phyloP scores from a whole-genome alignment of 2,113 vertebrate species.

The Telmatochromis sp. region DNA sequence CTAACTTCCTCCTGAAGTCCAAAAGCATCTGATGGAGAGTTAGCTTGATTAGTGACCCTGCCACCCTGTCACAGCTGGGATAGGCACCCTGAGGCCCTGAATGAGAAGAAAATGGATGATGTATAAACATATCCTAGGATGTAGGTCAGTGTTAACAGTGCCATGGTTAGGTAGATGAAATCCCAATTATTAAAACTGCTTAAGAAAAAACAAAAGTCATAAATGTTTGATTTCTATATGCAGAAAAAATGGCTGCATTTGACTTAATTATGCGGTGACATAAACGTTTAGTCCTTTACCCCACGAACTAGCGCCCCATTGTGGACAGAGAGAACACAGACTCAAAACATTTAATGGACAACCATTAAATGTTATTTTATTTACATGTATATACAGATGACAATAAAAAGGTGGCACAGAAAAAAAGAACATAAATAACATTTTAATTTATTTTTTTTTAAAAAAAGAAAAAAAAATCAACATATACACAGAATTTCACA shows the following conservation, averaged over 20 bases:
- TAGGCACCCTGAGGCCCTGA: neutral
- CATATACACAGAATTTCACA: conserved; percentile 30
- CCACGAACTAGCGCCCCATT: neutral
- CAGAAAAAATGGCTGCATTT: neutral
- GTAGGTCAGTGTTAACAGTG: neutral
- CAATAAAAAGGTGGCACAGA: neutral
- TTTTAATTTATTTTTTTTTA: neutral
- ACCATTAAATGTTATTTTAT: conserved; percentile 54
- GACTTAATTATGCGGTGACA: neutral
- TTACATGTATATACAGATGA: conserved; percentile 62
- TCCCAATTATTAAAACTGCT: neutral
- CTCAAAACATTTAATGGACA: neutral
- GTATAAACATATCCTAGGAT: neutral
- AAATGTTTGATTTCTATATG: neutral
- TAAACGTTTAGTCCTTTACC: neutral
- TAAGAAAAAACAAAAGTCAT: neutral
- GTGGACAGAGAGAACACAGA: neutral
- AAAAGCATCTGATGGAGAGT: neutral
- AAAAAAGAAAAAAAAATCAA: neutral
- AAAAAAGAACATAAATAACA: conserved; percentile 30
- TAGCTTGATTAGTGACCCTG: neutral
- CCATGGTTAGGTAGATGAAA: neutral
- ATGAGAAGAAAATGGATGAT: neutral
- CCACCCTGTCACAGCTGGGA: neutral
- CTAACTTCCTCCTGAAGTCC: neutral